Evolutionary conservation across 2,797 vertebrate genomes (phyloP).

Genomic region (Discoglossus pictus): DNA sequence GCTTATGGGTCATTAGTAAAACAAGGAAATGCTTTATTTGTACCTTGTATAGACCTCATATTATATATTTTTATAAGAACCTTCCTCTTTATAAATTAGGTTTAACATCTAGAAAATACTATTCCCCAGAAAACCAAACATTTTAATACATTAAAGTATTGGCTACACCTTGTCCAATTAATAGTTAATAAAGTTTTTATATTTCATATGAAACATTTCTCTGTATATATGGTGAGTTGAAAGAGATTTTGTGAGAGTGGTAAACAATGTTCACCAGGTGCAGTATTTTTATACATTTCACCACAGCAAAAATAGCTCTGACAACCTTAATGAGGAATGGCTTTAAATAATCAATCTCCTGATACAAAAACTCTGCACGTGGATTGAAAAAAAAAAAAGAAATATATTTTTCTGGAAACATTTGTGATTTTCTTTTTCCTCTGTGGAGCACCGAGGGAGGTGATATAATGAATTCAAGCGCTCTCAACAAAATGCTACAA

Average conservation of each 20-base stretch:
- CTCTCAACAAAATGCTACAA: conserved; percentile 30
- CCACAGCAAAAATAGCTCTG: conserved; percentile 57
- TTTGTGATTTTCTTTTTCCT: conserved; percentile 40
- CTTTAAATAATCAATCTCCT: conserved; percentile 59
- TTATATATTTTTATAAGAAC: too few species aligned
- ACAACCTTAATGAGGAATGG: conserved; percentile 58
- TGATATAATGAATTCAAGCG: conserved; percentile 19
- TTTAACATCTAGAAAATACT: too few species aligned
- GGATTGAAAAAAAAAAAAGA: conserved; percentile 30
- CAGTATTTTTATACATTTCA: conserved; percentile 56
- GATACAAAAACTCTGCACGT: conserved; percentile 56
- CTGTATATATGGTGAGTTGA: not conserved
- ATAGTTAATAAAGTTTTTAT: conserved; percentile 15
- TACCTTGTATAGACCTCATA: too few species aligned
- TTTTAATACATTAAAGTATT: too few species aligned
- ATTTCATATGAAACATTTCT: conserved; percentile 12
- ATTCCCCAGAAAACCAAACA: too few species aligned
- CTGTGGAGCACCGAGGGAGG: conserved; percentile 20
- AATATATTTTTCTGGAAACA: conserved; percentile 33
- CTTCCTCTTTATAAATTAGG: too few species aligned
- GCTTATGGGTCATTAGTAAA: too few species aligned
- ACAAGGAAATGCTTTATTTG: too few species aligned
- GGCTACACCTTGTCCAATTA: not conserved
- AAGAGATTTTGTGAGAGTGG: not conserved
- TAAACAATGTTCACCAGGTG: conserved; percentile 51